Conservation (phyloP, 2,113 vertebrate species). For the Syngnathoides biaculeatus region DNA sequence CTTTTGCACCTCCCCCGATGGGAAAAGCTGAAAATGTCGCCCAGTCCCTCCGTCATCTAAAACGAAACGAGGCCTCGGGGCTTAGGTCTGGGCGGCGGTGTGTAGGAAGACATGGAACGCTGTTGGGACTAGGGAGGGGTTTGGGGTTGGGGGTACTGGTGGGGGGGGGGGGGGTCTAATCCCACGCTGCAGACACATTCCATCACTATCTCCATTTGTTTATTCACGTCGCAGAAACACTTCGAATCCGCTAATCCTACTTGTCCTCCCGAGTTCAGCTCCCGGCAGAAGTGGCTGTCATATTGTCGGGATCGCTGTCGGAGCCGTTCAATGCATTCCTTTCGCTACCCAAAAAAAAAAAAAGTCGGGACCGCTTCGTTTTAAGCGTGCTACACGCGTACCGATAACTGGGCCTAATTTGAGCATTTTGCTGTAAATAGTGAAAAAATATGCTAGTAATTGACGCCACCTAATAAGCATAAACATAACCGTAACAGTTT, state of each 20-base stretch:
- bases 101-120: conserved; percentile 30
- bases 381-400: background rate
- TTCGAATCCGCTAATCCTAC: conserved; percentile 60
- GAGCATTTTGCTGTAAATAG: background rate
- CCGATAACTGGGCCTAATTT: background rate
- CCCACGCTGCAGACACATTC: conserved; percentile 56
- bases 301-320: conserved; percentile 4
- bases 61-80: conserved; percentile 38
- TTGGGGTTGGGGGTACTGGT: too few relatives aligned
- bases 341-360: too few relatives aligned
- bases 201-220: conserved; percentile 59
- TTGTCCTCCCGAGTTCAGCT: conserved; percentile 32
- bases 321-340: conserved; percentile 5
- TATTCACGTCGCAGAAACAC: conserved; percentile 57
- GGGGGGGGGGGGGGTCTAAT: conserved; percentile 37
- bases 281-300: background rate
- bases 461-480: background rate
- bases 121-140: background rate
- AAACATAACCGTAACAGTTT: background rate
- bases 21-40: conserved; percentile 5
- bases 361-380: background rate
- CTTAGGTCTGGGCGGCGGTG: conserved; percentile 49
- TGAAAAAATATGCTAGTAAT: background rate
- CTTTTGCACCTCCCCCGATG: background rate
- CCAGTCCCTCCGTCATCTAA: conserved; percentile 22